phyloP scores from a whole-genome alignment of 2,888 invertebrate species.

The Busseola fusca region DNA sequence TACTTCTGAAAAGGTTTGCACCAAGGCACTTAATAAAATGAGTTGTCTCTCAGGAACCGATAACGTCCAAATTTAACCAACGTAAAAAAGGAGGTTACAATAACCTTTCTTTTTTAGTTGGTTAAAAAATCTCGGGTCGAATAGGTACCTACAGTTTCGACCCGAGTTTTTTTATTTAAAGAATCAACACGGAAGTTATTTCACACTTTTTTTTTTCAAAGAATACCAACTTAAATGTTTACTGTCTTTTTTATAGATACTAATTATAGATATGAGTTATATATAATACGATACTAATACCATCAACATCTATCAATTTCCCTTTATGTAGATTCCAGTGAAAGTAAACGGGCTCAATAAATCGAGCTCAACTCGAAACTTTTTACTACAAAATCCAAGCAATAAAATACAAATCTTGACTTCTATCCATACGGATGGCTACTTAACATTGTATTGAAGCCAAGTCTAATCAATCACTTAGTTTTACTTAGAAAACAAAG shows the following conservation, averaged over 20 bases:
- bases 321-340: constrained; percentile 6
- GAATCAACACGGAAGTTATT: neutral
- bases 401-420: constrained; percentile 18
- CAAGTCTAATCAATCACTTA: constrained; percentile 49
- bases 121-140: too few relatives aligned
- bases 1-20: neutral
- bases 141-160: too few relatives aligned
- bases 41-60: neutral
- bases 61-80: neutral
- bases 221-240: neutral
- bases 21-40: constrained; percentile 10
- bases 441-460: constrained; percentile 30
- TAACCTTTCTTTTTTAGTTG: too few relatives aligned
- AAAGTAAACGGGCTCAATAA: constrained; percentile 33
- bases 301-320: neutral
- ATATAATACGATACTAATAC: neutral
- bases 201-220: neutral
- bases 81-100: too few relatives aligned
- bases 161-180: neutral
- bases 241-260: neutral
- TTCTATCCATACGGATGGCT: constrained; percentile 18
- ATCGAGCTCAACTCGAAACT: constrained; percentile 18
- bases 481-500: constrained; percentile 52
- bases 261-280: neutral
- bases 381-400: constrained; percentile 18